These are phyloP conservation scores for Polymixis lichenea DNA, from an alignment of 2,888 invertebrate species.

Conservation along the genomic window DNA sequence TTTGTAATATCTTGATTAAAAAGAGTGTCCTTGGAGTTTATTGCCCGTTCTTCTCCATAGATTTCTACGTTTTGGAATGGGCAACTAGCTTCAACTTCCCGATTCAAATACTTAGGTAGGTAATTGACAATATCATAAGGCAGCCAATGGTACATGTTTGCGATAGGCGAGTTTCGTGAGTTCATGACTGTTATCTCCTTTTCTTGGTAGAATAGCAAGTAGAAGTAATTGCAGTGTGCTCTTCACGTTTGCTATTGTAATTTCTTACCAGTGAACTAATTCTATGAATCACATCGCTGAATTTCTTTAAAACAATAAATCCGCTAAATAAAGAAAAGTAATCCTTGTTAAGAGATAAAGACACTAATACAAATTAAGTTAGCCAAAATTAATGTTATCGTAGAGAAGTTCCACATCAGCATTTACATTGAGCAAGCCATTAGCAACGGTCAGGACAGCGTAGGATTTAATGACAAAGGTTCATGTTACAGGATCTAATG, in stretches of 20 bases:
- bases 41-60: no score
- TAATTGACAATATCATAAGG: background rate
- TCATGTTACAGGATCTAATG: constrained; percentile 55
- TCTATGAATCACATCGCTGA: background rate
- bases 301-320: background rate
- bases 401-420: constrained; percentile 6
- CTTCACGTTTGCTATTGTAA: background rate
- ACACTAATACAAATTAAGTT: background rate
- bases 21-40: no score
- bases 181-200: background rate
- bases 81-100: no score
- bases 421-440: constrained; percentile 29
- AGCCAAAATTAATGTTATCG: constrained; percentile 1
- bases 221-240: background rate
- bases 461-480: constrained; percentile 39
- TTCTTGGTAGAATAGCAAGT: background rate
- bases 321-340: background rate
- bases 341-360: background rate
- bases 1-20: no score
- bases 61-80: no score
- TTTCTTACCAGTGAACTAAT: background rate
- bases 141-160: background rate
- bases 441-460: constrained; percentile 24
- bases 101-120: no score
- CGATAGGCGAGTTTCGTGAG: no score